Conservation (phyloP, 2,797 vertebrate genomes). For the Rhabdomys pumilio region DNA sequence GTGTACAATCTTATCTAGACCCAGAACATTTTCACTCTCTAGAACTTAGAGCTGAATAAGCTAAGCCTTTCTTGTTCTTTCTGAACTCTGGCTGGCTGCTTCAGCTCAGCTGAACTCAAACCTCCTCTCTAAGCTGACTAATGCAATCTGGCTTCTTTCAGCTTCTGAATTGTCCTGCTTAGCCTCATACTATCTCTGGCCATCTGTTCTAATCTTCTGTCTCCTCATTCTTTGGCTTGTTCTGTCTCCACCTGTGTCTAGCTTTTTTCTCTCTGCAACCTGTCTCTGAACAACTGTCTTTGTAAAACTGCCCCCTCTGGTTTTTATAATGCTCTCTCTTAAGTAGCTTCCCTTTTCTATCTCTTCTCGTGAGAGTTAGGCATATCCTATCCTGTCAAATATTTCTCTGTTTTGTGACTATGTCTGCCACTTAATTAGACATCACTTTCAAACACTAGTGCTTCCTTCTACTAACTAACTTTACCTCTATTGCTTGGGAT, state of each 20-base stretch:
- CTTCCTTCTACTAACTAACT: neutral
- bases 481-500: neutral
- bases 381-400: neutral
- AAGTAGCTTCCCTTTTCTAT: neutral
- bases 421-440: neutral
- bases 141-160: neutral
- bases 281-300: neutral
- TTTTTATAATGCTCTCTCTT: neutral
- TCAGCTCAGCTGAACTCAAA: neutral
- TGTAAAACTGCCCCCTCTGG: neutral
- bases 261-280: neutral
- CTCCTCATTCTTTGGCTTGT: neutral
- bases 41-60: neutral
- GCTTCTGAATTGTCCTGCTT: neutral
- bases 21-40: neutral
- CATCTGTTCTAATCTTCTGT: neutral
- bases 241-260: neutral
- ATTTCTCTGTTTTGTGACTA: neutral
- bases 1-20: neutral
- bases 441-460: neutral
- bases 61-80: neutral
- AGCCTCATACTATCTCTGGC: neutral
- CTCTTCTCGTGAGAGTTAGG: neutral
- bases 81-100: neutral
- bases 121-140: neutral